These are phyloP conservation scores for Nymphalis urticae DNA, from an alignment of 2,888 invertebrate genomes.

Conservation along the genomic window DNA sequence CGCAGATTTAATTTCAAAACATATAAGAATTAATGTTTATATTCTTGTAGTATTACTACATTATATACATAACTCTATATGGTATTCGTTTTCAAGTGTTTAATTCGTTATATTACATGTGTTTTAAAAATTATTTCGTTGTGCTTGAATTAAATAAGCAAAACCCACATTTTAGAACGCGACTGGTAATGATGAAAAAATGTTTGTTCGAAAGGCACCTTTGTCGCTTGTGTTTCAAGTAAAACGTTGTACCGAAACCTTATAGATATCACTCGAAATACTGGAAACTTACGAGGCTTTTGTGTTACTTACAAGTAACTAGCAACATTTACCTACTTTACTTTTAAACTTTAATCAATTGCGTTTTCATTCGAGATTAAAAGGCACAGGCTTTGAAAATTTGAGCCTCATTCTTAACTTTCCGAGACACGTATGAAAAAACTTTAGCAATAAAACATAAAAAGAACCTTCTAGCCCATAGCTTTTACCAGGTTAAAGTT, in stretches of 20 bases:
- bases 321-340: neutral
- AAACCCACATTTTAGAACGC: neutral
- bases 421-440: slow-evolving; percentile 70
- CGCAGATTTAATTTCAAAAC: slow-evolving; percentile 2
- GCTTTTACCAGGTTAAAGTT: slow-evolving; percentile 73
- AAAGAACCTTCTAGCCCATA: slow-evolving; percentile 66
- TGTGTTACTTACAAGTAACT: neutral
- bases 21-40: neutral
- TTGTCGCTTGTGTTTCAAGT: slow-evolving; percentile 10
- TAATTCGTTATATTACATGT: no score
- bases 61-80: no score
- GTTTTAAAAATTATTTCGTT: no score
- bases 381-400: slow-evolving; percentile 41
- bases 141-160: neutral
- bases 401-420: slow-evolving; percentile 60
- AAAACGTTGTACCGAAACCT: neutral
- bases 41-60: neutral
- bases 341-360: slow-evolving; percentile 16
- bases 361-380: slow-evolving; percentile 35
- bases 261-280: neutral
- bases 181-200: neutral
- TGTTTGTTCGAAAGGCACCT: slow-evolving; percentile 6
- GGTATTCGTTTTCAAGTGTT: no score
- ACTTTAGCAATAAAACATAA: slow-evolving; percentile 75
- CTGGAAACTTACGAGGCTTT: neutral